Evolutionary conservation across 2,797 vertebrate genomes (phyloP).

Genomic region (Okamejei kenojei): DNA sequence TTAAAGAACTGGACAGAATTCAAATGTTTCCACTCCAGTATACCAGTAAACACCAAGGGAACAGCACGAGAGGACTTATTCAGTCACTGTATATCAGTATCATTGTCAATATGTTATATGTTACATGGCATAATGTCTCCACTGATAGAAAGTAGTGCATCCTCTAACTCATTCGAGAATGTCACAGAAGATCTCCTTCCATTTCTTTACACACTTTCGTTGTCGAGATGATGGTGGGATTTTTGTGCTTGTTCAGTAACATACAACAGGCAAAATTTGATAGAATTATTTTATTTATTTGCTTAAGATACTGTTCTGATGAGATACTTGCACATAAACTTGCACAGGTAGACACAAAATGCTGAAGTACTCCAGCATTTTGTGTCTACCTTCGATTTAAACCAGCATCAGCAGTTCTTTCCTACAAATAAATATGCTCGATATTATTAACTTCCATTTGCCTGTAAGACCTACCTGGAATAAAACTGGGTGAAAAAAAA

Average conservation of each 20-base stretch:
- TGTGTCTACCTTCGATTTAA: too few species aligned
- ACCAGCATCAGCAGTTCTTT: too few species aligned
- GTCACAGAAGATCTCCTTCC: background rate
- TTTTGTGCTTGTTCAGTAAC: background rate
- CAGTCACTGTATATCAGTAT: background rate
- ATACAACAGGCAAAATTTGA: background rate
- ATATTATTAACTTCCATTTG: background rate
- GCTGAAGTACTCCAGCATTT: too few species aligned
- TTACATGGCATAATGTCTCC: background rate
- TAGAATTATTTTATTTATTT: background rate
- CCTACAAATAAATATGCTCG: background rate
- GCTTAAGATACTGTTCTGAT: background rate
- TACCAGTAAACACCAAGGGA: background rate
- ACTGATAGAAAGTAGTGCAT: background rate
- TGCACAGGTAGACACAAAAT: background rate
- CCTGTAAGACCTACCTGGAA: background rate
- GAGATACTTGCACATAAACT: background rate
- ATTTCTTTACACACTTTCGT: background rate
- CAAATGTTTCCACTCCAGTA: background rate
- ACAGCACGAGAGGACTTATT: background rate
- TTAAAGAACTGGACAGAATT: background rate
- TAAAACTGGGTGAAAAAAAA: too few species aligned
- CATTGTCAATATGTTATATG: background rate
- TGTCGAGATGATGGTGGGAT: background rate
- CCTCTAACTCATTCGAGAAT: background rate